Base-by-base conservation (phyloP, 2,797 vertebrate genomes). In the Perodicticus potto region DNA sequence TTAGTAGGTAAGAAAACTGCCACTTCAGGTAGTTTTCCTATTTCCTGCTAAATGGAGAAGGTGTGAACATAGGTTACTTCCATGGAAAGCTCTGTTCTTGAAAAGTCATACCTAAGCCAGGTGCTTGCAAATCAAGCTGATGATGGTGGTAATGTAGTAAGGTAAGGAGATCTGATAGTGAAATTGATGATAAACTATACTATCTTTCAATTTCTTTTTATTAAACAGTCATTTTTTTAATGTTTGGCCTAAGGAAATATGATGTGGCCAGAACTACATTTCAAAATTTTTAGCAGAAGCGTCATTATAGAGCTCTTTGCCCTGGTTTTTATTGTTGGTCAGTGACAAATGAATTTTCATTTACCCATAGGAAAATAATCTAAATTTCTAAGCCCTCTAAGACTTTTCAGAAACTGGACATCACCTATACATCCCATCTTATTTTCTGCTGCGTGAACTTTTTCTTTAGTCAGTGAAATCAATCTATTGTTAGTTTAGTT, bases 191-290 rank as follows among this genome's bases (percentile, higher is more conserved):
- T 61, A 77, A 92, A 89, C 72, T 10, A 37, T 59, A 65, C 3
- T 40, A 29, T 19, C 32, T 22, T 67, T 73, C 13, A 20, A 73
- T 81, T 76, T 84, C 86, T 67, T 80, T 82, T 84, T 65, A 77
- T 69, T 87, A 78, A 92, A 92, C 94, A 85, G 85, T 96, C 43
- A 81, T 4, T 7, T 72, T 91, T 40, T 45, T 32, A 37, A 45
- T 43, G 16, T 34, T 89, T 85, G 10, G 32, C 14, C 29, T n/a
- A n/a, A 84, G 72, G 89, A 78, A 90, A 72, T 85, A 77, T n/a
- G 57, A 32, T 92, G 4, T 37, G 23, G 32, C 27, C 87, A 9
- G 23, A 87, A 43, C 37, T 70, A 57, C n/a, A 34, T 77, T 84
- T 89, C 34, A 45, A 17, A 81, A 84, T 69, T 92, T 4, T 81